Evolutionary conservation across 64 coral and sea anemone species (phyloP).

Genomic region (Orbicella faveolata): DNA sequence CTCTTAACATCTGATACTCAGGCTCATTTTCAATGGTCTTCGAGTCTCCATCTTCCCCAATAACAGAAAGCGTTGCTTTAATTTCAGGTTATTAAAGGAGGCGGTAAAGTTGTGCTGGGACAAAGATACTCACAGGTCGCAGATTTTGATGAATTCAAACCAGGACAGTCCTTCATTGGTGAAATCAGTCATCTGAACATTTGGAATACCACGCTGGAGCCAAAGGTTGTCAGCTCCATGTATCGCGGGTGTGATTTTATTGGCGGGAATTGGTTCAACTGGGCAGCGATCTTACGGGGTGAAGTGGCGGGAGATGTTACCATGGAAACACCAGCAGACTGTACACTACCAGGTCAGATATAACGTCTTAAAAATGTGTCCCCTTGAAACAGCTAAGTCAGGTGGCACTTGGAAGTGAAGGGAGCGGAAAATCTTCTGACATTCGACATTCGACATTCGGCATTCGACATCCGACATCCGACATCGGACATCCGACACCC

Average conservation of each 20-base stretch:
- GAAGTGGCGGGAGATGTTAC: neutral
- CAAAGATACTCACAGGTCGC: neutral
- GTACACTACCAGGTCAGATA: neutral
- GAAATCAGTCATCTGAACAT: constrained; percentile 12
- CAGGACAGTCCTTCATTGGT: neutral
- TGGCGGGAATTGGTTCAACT: constrained; percentile 10
- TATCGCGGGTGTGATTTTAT: neutral
- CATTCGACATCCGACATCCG: too few species aligned
- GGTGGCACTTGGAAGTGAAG: too few species aligned
- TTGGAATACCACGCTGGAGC: neutral
- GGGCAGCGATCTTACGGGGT: neutral
- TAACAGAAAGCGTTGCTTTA: too few species aligned
- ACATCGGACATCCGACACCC: too few species aligned
- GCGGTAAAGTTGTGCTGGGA: neutral
- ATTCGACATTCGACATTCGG: too few species aligned
- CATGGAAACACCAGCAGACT: constrained; percentile 5
- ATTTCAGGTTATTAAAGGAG: neutral
- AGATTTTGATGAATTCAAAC: neutral
- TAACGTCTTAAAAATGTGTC: neutral
- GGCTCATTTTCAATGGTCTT: too few species aligned
- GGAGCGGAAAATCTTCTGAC: too few species aligned
- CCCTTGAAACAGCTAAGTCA: neutral
- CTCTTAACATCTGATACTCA: too few species aligned
- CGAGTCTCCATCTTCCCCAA: too few species aligned
- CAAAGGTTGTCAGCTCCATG: neutral